Evolutionary conservation across 2,113 vertebrate species (phyloP).

Genomic region (Suncus etruscus): DNA sequence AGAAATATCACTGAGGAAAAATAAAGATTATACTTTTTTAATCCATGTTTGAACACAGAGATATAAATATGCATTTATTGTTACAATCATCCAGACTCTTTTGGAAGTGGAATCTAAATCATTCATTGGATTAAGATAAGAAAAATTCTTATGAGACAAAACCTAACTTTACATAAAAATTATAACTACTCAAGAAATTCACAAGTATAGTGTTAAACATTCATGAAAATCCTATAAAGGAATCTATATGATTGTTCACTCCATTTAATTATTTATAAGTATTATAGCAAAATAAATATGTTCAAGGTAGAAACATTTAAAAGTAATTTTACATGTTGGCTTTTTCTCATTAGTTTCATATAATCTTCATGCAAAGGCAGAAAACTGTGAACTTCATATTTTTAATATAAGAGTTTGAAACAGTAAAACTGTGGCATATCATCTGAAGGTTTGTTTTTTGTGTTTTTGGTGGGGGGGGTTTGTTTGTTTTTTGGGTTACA

Average conservation of each 20-base stretch:
- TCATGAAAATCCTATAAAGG: background rate
- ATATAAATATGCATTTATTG: background rate
- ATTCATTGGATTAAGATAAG: background rate
- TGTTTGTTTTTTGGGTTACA: no score
- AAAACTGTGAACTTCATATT: background rate
- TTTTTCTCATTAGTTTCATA: background rate
- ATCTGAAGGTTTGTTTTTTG: background rate
- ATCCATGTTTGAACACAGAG: background rate
- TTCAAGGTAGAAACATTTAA: background rate
- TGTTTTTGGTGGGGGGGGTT: no score
- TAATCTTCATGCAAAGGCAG: background rate
- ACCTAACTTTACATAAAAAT: background rate
- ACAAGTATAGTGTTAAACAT: background rate
- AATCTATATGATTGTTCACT: background rate
- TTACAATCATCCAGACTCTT: background rate
- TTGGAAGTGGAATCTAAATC: background rate
- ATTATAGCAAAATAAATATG: background rate
- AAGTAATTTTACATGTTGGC: background rate
- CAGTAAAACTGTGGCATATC: background rate
- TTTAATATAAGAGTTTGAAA: conserved; percentile 9
- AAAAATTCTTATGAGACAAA: background rate
- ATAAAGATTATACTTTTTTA: background rate
- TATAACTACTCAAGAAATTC: background rate
- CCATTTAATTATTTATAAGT: background rate
- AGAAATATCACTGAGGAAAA: background rate